Evolutionary conservation across 1,140 invertebrate species (phyloP).

Genomic region (Meloidogyne exigua): DNA sequence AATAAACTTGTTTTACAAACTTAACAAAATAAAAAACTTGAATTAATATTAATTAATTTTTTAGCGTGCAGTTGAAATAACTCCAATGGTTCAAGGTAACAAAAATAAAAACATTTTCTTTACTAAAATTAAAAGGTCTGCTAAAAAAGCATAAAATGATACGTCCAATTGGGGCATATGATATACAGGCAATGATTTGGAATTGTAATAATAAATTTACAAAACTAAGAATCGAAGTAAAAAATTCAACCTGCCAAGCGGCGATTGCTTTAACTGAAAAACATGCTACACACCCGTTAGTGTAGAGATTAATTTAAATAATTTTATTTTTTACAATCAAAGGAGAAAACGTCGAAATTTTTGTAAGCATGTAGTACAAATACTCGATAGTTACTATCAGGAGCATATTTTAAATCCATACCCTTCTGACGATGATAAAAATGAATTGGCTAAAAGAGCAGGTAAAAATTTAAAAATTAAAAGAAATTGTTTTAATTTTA

Average conservation of each 20-base stretch:
- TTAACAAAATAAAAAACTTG: too few species aligned
- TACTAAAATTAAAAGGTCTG: too few species aligned
- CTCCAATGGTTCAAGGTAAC: too few species aligned
- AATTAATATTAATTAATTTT: too few species aligned
- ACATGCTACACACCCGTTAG: neutral
- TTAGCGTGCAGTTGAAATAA: neutral
- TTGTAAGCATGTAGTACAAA: neutral
- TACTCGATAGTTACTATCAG: conserved; percentile 4
- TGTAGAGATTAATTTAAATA: neutral
- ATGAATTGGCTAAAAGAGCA: neutral
- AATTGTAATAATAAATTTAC: conserved; percentile 6
- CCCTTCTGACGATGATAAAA: conserved; percentile 11
- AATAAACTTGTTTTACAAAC: neutral
- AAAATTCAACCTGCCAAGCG: neutral
- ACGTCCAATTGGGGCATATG: neutral
- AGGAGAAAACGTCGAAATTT: conserved; percentile 22
- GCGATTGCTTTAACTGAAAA: neutral
- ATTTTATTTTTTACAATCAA: neutral
- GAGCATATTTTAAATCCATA: conserved; percentile 5
- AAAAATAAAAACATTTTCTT: too few species aligned
- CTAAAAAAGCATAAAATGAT: neutral
- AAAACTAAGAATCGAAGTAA: neutral
- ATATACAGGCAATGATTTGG: conserved; percentile 4
- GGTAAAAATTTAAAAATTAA: too few species aligned
- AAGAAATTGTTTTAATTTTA: neutral